These are phyloP conservation scores for Oreochromis mossambicus DNA, from an alignment of 2,797 vertebrate genomes.

Conservation along the genomic window DNA sequence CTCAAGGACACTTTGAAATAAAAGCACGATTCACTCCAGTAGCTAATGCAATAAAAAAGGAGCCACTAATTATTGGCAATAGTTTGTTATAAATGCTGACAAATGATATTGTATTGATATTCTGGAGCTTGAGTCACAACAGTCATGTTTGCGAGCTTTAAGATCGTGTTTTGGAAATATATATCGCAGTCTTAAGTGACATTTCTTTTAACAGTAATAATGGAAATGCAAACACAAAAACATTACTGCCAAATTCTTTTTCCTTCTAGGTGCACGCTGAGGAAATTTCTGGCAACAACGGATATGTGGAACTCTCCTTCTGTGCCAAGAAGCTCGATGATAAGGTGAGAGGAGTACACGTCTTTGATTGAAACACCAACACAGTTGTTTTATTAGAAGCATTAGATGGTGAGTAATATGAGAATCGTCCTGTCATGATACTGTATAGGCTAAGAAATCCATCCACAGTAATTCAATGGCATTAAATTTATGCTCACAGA, in stretches of 20 bases:
- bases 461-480: neutral
- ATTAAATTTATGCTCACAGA: neutral
- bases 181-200: neutral
- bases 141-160: neutral
- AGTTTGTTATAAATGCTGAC: neutral
- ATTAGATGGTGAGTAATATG: neutral
- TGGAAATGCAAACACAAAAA: neutral
- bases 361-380: neutral
- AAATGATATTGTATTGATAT: neutral
- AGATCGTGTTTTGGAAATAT: neutral
- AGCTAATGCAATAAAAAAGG: neutral
- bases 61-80: neutral
- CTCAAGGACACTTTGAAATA: neutral
- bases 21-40: neutral
- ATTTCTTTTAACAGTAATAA: neutral
- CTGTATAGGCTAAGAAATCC: conserved; percentile 19
- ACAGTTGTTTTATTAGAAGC: conserved; percentile 6
- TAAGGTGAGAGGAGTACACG: conserved; percentile 78
- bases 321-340: conserved; percentile 92
- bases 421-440: conserved; percentile 1
- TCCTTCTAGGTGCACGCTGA: conserved; percentile 85
- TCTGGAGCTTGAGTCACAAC: neutral
- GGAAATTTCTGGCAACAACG: conserved; percentile 95
- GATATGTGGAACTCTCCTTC: conserved; percentile 91
- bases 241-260: conserved; percentile 12